phyloP scores from a whole-genome alignment of 2,113 vertebrate genomes.

The Lota lota region DNA sequence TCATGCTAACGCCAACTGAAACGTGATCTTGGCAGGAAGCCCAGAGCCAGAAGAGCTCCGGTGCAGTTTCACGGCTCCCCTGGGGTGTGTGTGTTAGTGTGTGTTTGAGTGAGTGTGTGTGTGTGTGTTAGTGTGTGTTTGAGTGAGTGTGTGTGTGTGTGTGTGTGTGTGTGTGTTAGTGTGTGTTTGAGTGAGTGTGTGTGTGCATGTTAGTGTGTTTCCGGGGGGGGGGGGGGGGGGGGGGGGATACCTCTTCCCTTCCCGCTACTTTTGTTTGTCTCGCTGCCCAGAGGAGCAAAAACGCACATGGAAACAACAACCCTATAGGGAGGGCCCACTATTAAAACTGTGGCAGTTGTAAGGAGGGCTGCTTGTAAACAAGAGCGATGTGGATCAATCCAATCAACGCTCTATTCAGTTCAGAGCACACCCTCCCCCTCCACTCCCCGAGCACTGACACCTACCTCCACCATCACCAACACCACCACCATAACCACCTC shows the following conservation, averaged over 20 bases:
- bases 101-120: too few relatives aligned
- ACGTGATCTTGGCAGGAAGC: conserved; percentile 68
- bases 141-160: too few relatives aligned
- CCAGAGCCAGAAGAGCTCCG: conserved; percentile 48
- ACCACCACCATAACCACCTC: conserved; percentile 19
- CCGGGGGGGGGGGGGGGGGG: too few relatives aligned
- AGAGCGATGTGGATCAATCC: conserved; percentile 69
- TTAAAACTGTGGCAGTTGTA: conserved; percentile 68
- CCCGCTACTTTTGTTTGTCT: conserved; percentile 68
- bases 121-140: too few relatives aligned
- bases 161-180: too few relatives aligned
- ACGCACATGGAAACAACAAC: conserved; percentile 67
- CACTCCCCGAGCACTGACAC: conserved; percentile 34
- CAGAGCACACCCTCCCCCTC: conserved; percentile 28
- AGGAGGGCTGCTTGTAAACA: conserved; percentile 68
- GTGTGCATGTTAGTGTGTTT: too few relatives aligned
- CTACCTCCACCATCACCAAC: conserved; percentile 8
- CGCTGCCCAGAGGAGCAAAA: conserved; percentile 64
- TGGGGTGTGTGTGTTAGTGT: conserved; percentile 12
- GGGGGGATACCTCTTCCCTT: conserved; percentile 51
- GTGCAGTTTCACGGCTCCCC: conserved; percentile 69
- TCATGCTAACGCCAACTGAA: conserved; percentile 60
- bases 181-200: too few relatives aligned
- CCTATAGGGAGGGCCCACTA: conserved; percentile 68
- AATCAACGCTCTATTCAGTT: conserved; percentile 63